These are phyloP conservation scores for Pangasianodon hypophthalmus DNA, from an alignment of 2,113 vertebrate genomes.

Conservation along the genomic window DNA sequence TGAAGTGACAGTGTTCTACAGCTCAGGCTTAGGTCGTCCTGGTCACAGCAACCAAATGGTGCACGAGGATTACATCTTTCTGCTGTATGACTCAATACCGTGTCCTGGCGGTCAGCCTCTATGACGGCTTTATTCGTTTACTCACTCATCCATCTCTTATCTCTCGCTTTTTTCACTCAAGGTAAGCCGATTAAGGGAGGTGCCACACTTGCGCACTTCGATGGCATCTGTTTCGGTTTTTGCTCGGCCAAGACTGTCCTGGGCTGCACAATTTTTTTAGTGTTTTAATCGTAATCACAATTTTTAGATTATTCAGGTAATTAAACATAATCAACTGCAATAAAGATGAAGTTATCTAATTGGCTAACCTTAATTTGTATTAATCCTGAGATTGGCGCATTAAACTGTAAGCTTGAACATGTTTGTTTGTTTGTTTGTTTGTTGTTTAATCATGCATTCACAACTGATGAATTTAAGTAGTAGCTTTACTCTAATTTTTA, in stretches of 20 bases:
- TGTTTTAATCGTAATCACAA: background rate
- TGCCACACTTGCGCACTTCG: conserved; percentile 40
- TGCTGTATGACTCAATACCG: conserved; percentile 27
- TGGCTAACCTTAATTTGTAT: background rate
- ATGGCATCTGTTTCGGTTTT: conserved; percentile 51
- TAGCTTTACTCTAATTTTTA: background rate
- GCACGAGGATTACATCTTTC: conserved; percentile 4
- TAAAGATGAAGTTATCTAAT: background rate
- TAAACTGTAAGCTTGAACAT: background rate
- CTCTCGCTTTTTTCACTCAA: conserved; percentile 39
- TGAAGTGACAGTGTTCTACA: conserved; percentile 4
- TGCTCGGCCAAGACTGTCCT: conserved; percentile 44
- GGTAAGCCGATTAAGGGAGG: conserved; percentile 58
- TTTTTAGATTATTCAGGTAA: background rate
- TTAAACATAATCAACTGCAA: background rate
- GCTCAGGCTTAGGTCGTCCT: conserved; percentile 6
- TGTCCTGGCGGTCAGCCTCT: conserved; percentile 31
- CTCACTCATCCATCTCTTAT: conserved; percentile 45
- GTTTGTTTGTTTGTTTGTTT: background rate
- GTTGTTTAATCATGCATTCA: background rate
- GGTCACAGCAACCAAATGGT: conserved; percentile 31
- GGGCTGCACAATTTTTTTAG: background rate
- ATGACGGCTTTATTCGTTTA: conserved; percentile 42
- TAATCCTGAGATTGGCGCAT: background rate
- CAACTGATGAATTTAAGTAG: background rate